phyloP scores from a whole-genome alignment of 37 sponge, comb jelly and placozoan species.

The Dysidea cf. avara region DNA sequence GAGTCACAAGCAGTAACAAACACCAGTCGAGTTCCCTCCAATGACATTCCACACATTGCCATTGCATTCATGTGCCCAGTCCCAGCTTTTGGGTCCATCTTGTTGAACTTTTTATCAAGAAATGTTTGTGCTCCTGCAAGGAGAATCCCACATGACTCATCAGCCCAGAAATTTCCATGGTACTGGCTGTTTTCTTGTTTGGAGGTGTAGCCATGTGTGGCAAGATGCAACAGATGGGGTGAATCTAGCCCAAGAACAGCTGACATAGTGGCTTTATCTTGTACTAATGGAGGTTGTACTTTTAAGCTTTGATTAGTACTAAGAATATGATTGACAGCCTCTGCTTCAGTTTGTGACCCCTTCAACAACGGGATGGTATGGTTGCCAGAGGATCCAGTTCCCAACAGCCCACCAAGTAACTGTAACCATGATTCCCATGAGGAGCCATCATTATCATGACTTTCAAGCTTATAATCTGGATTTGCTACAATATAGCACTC shows the following conservation, averaged over 20 bases:
- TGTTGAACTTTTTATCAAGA: slow-evolving; percentile 10
- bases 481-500: slow-evolving; percentile 11
- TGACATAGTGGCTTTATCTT: slow-evolving; percentile 7
- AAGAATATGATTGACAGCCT: background rate
- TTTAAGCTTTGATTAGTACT: background rate
- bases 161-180: slow-evolving; percentile 21
- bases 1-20: slow-evolving; percentile 8
- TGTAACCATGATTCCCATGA: background rate
- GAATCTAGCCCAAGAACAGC: background rate
- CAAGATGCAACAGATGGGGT: background rate
- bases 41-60: slow-evolving; percentile 14
- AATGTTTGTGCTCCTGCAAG: slow-evolving; percentile 22
- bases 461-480: slow-evolving; percentile 14
- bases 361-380: slow-evolving; percentile 3
- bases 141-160: slow-evolving; percentile 10
- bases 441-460: background rate
- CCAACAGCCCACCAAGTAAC: slow-evolving; percentile 1
- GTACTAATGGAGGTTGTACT: slow-evolving; percentile 1
- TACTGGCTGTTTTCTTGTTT: slow-evolving; percentile 14
- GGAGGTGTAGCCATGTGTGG: slow-evolving; percentile 18
- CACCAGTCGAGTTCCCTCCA: slow-evolving; percentile 17
- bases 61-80: slow-evolving; percentile 20
- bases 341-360: slow-evolving; percentile 13
- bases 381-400: background rate
- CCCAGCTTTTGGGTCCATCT: slow-evolving; percentile 16